Evolutionary conservation across 2,888 invertebrate species (phyloP), one percentile per base, ranked within the genome.

Genomic region (Coenonympha arcania): DNA sequence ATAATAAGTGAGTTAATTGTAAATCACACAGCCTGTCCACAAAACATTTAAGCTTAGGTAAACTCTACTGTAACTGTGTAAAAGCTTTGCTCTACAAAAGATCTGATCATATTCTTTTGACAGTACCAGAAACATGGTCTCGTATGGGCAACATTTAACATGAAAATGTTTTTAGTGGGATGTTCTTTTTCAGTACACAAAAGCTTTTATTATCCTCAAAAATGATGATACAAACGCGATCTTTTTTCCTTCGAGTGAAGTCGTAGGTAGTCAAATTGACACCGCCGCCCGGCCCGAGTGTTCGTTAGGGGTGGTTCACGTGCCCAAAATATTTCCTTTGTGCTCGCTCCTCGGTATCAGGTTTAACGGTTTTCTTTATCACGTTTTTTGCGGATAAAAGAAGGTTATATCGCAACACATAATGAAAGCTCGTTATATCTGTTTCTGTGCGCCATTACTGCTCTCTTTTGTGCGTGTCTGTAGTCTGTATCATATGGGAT

Each of bases 301-400:
- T 22, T 47, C 22, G 30, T 47, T 47, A 42, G 6, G 16, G 16
- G 6, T 8, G 16, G 36, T n/a, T 42, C 22, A 36, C 42, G 42
- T 42, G 48, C 42, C 31, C 31, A 19, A 31, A 41, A 43, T 13
- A 42, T 20, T 15, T 20, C 31, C 22, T 43, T 43, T 43, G 42
- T 43, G 42, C 20, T 20, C 8, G 8, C 24, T 15, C 8, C 11
- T 13, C 13, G 8, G 20, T 31, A 20, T 31, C 42, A 22, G 15
- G 39, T 39, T n/a, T 24, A 39, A 31, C 31, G 31, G 31, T 31
- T 31, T 19, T 13, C 30, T 42, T 28, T 31, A 43, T 43, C 20
- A 5, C 20, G 11, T 43, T 20, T 31, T 43, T 31, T 15, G 20
- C n/a, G n/a, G 31, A 43, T 43, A 43, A 43, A 43, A 13, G 42